phyloP scores from a whole-genome alignment of 2,797 vertebrate genomes.

The Sebastes hubbsi region DNA sequence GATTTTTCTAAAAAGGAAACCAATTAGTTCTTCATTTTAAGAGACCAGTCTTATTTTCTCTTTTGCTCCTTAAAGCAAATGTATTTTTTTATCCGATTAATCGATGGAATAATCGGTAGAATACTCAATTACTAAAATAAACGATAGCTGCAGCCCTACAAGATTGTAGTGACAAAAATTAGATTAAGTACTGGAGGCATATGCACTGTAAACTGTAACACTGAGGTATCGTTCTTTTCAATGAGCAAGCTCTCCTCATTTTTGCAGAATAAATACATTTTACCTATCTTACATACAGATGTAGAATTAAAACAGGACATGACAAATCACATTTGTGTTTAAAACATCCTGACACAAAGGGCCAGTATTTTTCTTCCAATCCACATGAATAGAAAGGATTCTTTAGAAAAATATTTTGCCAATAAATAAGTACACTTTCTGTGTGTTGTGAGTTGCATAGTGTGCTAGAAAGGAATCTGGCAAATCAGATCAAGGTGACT shows the following conservation, averaged over 20 bases:
- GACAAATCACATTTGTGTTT: conserved; percentile 32
- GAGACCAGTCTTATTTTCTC: too few relatives aligned
- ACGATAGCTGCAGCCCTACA: too few relatives aligned
- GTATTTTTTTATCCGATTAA: too few relatives aligned
- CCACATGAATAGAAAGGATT: conserved; percentile 86
- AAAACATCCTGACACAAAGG: conserved; percentile 44
- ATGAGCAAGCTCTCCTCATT: conserved; percentile 61
- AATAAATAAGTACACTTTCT: conserved; percentile 98
- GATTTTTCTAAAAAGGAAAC: too few relatives aligned
- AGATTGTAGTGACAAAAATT: conserved; percentile 38
- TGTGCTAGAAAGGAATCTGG: conserved; percentile 76
- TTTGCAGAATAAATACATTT: conserved; percentile 76
- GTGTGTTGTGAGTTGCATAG: conserved; percentile 84
- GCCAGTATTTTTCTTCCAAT: conserved; percentile 42
- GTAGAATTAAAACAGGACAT: conserved; percentile 46
- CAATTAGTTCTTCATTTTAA: too few relatives aligned
- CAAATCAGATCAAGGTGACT: conserved; percentile 79
- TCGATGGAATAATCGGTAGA: too few relatives aligned
- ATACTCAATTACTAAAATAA: too few relatives aligned
- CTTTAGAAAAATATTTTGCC: conserved; percentile 82
- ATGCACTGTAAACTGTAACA: conserved; percentile 76
- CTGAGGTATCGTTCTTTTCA: conserved; percentile 71
- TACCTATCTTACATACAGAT: conserved; percentile 45
- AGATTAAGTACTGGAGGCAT: conserved; percentile 60
- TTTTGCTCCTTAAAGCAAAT: too few relatives aligned